phyloP scores from a whole-genome alignment of 1,140 invertebrate species.

The Diachasmimorpha longicaudata region DNA sequence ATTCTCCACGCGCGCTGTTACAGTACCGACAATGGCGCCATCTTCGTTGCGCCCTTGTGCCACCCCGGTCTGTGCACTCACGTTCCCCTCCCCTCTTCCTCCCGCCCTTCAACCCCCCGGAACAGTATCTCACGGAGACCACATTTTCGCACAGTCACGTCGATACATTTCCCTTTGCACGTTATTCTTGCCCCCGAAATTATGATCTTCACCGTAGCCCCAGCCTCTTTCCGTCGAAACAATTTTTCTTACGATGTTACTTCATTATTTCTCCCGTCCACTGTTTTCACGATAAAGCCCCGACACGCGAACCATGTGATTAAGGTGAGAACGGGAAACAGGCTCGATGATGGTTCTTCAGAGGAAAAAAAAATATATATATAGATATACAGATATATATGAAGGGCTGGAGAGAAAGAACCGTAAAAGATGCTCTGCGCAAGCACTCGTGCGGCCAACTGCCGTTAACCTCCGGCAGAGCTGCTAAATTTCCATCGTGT shows the following conservation, averaged over 20 bases:
- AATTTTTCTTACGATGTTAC: neutral
- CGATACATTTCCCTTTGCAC: no score
- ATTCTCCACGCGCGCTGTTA: neutral
- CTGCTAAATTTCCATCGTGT: slow-evolving; percentile 22
- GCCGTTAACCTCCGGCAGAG: slow-evolving; percentile 8
- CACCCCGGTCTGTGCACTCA: no score
- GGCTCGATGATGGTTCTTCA: neutral
- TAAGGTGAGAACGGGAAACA: neutral
- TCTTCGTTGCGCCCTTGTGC: slow-evolving; percentile 2
- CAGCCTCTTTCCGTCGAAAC: no score
- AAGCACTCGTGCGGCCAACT: slow-evolving; percentile 18
- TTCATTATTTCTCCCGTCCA: neutral
- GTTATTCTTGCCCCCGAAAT: no score
- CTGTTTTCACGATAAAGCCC: neutral
- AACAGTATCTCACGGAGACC: neutral
- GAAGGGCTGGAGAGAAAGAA: neutral
- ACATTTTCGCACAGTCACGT: no score
- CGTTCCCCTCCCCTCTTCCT: no score
- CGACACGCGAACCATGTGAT: neutral
- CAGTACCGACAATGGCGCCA: slow-evolving; percentile 17
- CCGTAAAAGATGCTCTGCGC: neutral
- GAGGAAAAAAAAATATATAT: neutral
- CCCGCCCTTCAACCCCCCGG: neutral
- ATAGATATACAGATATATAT: neutral
- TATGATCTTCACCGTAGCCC: no score